Base-by-base conservation (phyloP, 1,140 invertebrate species). In the Pseudoatta argentina region DNA sequence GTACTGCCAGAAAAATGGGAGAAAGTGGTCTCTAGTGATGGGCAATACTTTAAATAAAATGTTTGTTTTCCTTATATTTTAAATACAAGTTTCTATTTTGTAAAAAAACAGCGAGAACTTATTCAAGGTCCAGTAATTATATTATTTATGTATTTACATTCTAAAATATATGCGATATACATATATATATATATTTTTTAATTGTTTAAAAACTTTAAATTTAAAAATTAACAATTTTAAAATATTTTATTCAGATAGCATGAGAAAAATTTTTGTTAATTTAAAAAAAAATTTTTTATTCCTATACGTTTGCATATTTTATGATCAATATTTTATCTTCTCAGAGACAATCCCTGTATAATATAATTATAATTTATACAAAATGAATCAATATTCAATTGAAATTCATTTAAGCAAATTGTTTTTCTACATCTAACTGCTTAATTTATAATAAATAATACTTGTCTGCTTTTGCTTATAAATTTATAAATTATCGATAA, bases 401-500 rank as follows among this genome's bases (percentile, higher is more conserved):
- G 21, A 66, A 53, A 55, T 51, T 66, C 18, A 64, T 78, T 66
- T 30, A 53, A 61, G 7, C 44, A 55, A 18, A 14, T 76, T n/a
- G n/a, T 61, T 21, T 61, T 21, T 55, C 16, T 7, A 3, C 3
- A 34, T 14, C 10, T 67, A 64, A 12, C 39, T 55, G 30, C 7
- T 21, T 18, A 27, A 69, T 79, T 69, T 10, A n/a, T 69, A 55
- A 3, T 67, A 69, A 79, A 34, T 44, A 53, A 66, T 55, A 69
- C 1, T 3, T 6, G 10, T 10, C 6, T 66, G 2, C 3, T 21
- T 53, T 79, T 51, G 10, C 7, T 67, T 53, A 44, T 44, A 27
- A 63, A 63, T 76, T 79, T 55, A 34, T 16, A 73, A 67, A 53
- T 78, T 53, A 34, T 44, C 18, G 12, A 79, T 44, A 44, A 44